Evolutionary conservation across 2,888 invertebrate genomes (phyloP).

Genomic region (Drosophila basisetae): DNA sequence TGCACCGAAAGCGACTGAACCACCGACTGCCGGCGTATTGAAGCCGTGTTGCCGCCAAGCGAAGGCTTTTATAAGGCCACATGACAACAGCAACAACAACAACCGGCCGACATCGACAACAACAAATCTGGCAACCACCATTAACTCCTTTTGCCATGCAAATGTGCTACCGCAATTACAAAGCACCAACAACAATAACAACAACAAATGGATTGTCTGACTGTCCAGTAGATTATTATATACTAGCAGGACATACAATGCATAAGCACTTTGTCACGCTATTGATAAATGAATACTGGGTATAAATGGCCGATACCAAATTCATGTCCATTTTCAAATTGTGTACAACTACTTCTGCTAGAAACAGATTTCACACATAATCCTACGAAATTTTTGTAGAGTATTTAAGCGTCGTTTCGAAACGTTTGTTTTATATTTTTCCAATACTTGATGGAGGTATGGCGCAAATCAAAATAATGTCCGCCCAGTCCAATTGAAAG

Average conservation of each 20-base stretch:
- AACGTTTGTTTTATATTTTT: not conserved
- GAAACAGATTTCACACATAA: not conserved
- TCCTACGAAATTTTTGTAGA: not conserved
- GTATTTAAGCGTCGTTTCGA: constrained; percentile 22
- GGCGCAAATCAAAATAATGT: constrained; percentile 51
- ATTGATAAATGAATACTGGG: not conserved
- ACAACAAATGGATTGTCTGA: constrained; percentile 36
- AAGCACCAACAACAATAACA: constrained; percentile 19
- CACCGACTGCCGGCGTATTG: constrained; percentile 80
- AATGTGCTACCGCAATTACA: constrained; percentile 75
- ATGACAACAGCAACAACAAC: constrained; percentile 36
- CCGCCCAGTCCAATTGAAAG: constrained; percentile 34
- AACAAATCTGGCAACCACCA: constrained; percentile 76
- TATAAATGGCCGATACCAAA: not conserved
- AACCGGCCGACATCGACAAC: constrained; percentile 46
- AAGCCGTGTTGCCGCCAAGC: constrained; percentile 68
- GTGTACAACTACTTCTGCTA: not conserved
- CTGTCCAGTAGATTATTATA: constrained; percentile 41
- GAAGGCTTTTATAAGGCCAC: constrained; percentile 80
- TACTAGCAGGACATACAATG: constrained; percentile 8
- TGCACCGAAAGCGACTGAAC: constrained; percentile 64
- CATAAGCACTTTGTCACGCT: constrained; percentile 17
- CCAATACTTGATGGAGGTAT: constrained; percentile 11
- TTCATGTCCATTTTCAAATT: not conserved
- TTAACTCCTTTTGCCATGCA: constrained; percentile 80